A percentile compares a stretch with the other conserved stretches of the same genome.
Evolutionary conservation across 2,113 vertebrate species (phyloP).

Genomic region (Calyptommatus sinebrachiatus): DNA sequence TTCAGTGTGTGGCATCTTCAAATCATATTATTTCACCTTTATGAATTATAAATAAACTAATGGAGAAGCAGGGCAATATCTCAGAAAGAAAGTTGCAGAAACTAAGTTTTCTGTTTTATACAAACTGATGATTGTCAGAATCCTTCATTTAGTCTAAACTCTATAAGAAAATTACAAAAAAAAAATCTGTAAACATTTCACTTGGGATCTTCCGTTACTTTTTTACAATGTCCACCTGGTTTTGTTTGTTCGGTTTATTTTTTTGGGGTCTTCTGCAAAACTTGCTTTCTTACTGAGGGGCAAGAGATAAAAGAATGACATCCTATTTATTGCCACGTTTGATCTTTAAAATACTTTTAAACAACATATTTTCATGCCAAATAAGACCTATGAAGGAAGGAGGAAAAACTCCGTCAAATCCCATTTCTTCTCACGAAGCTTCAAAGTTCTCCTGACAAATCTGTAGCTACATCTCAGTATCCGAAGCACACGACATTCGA

Average conservation of each 20-base stretch:
- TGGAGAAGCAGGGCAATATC: no score
- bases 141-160: not conserved
- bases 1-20: no score
- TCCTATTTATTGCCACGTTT: slow-evolving; percentile 19
- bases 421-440: slow-evolving; percentile 8
- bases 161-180: no score
- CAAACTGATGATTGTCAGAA: not conserved
- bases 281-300: not conserved
- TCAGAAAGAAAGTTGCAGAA: no score
- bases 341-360: slow-evolving; percentile 18
- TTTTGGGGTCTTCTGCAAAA: slow-evolving; percentile 2
- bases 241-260: not conserved
- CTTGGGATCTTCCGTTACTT: not conserved
- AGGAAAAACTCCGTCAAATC: slow-evolving; percentile 16
- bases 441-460: slow-evolving; percentile 29
- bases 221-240: not conserved
- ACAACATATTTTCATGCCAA: not conserved
- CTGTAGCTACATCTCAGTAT: slow-evolving; percentile 17
- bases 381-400: slow-evolving; percentile 12
- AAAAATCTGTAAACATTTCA: no score
- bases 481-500: slow-evolving; percentile 7
- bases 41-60: no score
- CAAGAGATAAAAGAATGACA: slow-evolving; percentile 38
- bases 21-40: no score
- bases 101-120: no score